Percentiles rank a stretch among this genome's conserved stretches.
Conservation (phyloP, 2,113 vertebrate species). For the Megatriorchis doriae region DNA sequence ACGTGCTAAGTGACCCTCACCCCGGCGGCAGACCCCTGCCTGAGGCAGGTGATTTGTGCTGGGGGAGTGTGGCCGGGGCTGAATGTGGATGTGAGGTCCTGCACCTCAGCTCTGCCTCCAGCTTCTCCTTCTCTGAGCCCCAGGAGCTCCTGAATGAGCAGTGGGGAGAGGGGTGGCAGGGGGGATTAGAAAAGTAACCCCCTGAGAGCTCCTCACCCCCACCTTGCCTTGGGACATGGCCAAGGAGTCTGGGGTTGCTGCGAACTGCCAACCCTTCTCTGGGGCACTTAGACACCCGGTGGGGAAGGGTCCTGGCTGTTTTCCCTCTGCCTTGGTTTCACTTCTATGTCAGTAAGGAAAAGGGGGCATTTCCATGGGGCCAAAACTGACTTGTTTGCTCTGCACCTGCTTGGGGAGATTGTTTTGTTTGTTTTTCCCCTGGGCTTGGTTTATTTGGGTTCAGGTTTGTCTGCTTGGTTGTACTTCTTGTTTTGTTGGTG, state of each 20-base stretch:
- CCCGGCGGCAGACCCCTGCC: background rate
- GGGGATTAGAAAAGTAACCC: background rate
- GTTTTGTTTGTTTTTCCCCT: background rate
- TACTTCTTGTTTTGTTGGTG: background rate
- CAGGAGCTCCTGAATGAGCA: background rate
- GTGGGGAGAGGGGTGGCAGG: no score
- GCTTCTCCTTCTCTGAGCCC: background rate
- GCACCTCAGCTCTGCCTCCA: background rate
- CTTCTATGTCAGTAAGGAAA: background rate
- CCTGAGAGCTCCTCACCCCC: background rate
- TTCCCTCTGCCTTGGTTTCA: background rate
- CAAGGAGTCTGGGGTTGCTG: background rate
- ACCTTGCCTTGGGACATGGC: background rate
- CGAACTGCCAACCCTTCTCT: background rate
- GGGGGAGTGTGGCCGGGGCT: background rate
- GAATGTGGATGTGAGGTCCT: background rate
- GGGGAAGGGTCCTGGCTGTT: background rate
- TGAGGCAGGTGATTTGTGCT: no score
- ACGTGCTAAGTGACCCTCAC: background rate
- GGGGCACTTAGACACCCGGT: rapidly evolving
- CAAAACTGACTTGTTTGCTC: background rate
- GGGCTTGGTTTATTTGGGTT: background rate
- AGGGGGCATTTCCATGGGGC: background rate
- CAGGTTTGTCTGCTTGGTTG: background rate
- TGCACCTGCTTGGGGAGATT: background rate